Evolutionary conservation across 2,888 invertebrate genomes (phyloP), one percentile per base, ranked within the genome.

Genomic region (Aphrophora alni): DNA sequence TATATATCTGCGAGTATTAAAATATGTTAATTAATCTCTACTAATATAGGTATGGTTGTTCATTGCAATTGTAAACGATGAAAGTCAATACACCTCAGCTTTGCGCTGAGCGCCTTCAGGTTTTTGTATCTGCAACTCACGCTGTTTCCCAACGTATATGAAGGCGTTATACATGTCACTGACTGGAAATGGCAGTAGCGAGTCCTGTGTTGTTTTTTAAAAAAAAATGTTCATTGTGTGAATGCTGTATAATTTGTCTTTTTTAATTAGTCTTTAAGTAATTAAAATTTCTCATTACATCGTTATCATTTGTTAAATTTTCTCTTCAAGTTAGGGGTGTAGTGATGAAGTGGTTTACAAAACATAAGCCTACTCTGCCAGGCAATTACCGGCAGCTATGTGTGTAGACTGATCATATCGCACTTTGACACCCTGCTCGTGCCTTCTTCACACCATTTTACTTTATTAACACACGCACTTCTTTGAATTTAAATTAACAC

Each of bases 191-290:
- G 17, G 14, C 44, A 14, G 8, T 44, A 14, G 5, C 4, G 33
- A 33, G 33, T 33, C 10, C n/a, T n/a, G n/a, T 33, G 33, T 33
- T 44, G 44, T 17, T 14, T 14, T 14, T 44, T 44, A 14, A 44
- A 44, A 7, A 44, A 14, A 17, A 17, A 2, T 5, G 33, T 14
- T 44, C 44, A 44, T 44, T 44, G 44, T 33, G 33, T 44, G 14
- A 44, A 44, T 2, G 44, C 44, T 12, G 44, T 44, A 12, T 14
- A 44, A 44, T 14, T 44, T 17, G 14, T 17, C 44, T 44, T 12
- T 44, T n/a, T 72, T 78, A 78, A 78, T 78, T 78, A 78, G 78
- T 78, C 72, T 72, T 78, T 59, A 33, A 73, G 78, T 73, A 72
- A 78, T 78, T 78, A 78, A 78, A 72, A 78, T 78, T 78, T 78